phyloP scores from a whole-genome alignment of 2,888 invertebrate species.

The Thymelicus sylvestris region DNA sequence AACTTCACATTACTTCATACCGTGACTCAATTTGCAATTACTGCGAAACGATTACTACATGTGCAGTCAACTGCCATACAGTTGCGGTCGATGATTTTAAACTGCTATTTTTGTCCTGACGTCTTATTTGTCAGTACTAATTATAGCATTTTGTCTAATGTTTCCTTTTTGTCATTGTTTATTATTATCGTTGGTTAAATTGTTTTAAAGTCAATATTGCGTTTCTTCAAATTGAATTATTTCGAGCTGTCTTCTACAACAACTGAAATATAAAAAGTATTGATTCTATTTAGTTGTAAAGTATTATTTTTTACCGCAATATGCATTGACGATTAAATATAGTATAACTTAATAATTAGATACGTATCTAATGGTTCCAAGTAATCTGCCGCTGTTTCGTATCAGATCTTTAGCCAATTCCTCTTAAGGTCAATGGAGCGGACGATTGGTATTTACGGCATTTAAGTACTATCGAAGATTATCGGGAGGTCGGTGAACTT shows the following conservation, averaged over 20 bases:
- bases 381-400: background rate
- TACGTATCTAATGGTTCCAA: background rate
- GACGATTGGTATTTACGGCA: constrained; percentile 3
- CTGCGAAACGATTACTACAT: constrained; percentile 20
- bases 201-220: background rate
- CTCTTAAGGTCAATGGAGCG: constrained; percentile 28
- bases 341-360: constrained; percentile 6
- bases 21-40: constrained; percentile 30
- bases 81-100: constrained; percentile 17
- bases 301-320: background rate
- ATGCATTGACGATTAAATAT: background rate
- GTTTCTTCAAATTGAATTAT: too few species aligned
- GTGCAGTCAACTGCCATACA: constrained; percentile 13
- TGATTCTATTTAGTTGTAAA: too few species aligned
- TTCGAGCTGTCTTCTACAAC: too few species aligned
- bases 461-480: constrained; percentile 23
- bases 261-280: too few species aligned
- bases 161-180: background rate
- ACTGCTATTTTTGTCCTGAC: background rate
- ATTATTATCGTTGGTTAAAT: background rate
- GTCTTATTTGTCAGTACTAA: background rate
- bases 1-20: constrained; percentile 14
- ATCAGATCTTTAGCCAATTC: constrained; percentile 16
- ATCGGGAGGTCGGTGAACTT: constrained; percentile 22
- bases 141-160: background rate